phyloP scores from a whole-genome alignment of 2,797 vertebrate species.

The Limnodromus scolopaceus region DNA sequence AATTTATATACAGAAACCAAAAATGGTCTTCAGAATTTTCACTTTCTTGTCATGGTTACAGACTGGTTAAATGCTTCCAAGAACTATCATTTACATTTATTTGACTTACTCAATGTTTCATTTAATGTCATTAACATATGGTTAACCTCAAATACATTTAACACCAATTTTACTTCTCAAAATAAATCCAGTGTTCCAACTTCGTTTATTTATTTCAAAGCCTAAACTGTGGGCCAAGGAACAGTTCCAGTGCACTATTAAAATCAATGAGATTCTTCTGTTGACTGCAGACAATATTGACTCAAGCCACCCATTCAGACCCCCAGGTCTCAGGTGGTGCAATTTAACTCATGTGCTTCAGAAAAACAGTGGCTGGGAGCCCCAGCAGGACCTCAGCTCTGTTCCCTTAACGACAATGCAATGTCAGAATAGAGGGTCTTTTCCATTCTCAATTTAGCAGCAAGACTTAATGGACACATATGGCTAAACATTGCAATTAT shows the following conservation, averaged over 20 bases:
- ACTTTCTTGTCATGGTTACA: constrained; percentile 14
- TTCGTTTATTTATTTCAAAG: not conserved
- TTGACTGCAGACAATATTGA: not conserved
- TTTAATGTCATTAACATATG: constrained; percentile 62
- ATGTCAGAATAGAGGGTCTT: not conserved
- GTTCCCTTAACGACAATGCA: not conserved
- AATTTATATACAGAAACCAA: constrained; percentile 3
- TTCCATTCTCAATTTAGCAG: not conserved
- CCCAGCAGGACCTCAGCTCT: not conserved
- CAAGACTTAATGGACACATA: not conserved
- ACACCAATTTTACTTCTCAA: not conserved
- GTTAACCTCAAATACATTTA: constrained; percentile 51
- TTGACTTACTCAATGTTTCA: not conserved
- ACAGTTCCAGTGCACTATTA: not conserved
- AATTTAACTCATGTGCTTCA: not conserved
- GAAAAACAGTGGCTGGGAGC: not conserved
- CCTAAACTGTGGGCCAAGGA: not conserved
- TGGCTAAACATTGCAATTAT: not conserved
- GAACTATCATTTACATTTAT: constrained; percentile 34
- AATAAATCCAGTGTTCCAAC: not conserved
- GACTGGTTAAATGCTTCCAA: constrained; percentile 35
- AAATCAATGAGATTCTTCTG: not conserved
- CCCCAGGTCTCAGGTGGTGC: not conserved
- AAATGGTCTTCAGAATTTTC: constrained; percentile 10
- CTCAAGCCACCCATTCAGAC: not conserved